Evolutionary conservation across 2,797 vertebrate genomes (phyloP), one percentile per base, ranked within the genome.

Genomic region (Spea hammondii): DNA sequence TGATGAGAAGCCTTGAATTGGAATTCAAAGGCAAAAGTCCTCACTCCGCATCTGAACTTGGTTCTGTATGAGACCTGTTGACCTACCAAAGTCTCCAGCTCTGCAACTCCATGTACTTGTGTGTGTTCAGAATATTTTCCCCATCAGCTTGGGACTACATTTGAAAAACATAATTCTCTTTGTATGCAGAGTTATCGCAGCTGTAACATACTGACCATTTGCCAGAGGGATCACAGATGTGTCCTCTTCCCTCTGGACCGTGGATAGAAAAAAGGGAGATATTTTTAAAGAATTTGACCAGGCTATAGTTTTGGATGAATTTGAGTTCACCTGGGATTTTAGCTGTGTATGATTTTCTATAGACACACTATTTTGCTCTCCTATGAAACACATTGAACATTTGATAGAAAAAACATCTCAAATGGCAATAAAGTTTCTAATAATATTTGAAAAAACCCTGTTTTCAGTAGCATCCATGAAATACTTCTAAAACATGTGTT

Each of bases 201-300:
- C 88, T 91, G 87, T 87, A 84, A 90, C 84, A 86, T 82, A 83
- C 77, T 65, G 88, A 87, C 82, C 67, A 72, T 8, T 32, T 70
- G 84, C 86, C 87, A 88, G 86, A 85, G 71, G 83, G 88, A 87
- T 88, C 83, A 85, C 87, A 90, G 87, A 88, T 89, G 86, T 88
- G 85, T 89, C 84, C 83, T 87, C 70, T 89, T 89, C 84, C 85
- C 79, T 60, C 77, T 75, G 70, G 70, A 64, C 47, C 64, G 48
- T 8, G 70, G 67, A 77, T 72, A 82, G 46, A 64, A 77, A 81
- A 55, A 76, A 77, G 48, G 59, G 54, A 55, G 66, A 54, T 77
- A 47, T 80, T 81, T 72, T 45, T 77, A 53, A 80, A 72, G 79
- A 84, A 78, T 81, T 72, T 59, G 66, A 85, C 78, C 79, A 82